Percentiles rank a stretch among this genome's conserved stretches.
Conservation (phyloP, 2,888 invertebrate genomes). For the Neelides folsomi region DNA sequence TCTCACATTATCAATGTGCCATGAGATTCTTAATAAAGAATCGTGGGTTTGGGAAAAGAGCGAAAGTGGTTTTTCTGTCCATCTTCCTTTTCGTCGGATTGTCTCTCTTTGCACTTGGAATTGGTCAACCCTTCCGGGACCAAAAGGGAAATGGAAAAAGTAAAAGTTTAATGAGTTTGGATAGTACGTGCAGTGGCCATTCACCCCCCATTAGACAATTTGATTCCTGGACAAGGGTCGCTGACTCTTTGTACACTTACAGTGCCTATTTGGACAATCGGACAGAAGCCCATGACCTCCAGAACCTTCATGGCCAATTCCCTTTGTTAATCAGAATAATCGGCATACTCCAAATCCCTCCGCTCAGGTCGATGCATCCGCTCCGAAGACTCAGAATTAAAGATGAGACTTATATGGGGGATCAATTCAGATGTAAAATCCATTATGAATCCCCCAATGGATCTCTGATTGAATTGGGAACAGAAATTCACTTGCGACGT, state of each 20-base stretch:
- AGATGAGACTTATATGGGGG: slow-evolving; percentile 16
- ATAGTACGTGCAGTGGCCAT: too few species aligned
- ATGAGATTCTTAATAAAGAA: too few species aligned
- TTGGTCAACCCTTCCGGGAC: too few species aligned
- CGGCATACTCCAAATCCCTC: slow-evolving; percentile 17
- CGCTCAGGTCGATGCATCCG: slow-evolving; percentile 13
- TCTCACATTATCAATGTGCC: too few species aligned
- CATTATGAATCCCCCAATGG: slow-evolving; percentile 9
- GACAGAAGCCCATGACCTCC: slow-evolving; percentile 7
- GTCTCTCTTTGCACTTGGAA: too few species aligned
- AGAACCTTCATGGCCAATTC: too few species aligned
- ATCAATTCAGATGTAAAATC: slow-evolving; percentile 20
- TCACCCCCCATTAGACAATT: not conserved
- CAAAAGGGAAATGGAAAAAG: too few species aligned
- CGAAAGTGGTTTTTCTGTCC: too few species aligned
- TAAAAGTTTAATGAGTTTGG: too few species aligned
- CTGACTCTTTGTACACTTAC: slow-evolving; percentile 32
- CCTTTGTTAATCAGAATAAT: slow-evolving; percentile 16
- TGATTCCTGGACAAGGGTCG: slow-evolving; percentile 30
- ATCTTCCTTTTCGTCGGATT: too few species aligned
- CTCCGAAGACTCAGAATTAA: slow-evolving; percentile 19
- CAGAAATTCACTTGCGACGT: slow-evolving; percentile 12
- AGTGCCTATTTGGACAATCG: slow-evolving; percentile 33
- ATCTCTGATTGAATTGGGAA: not conserved
- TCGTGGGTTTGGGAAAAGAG: too few species aligned